Evolutionary conservation across 2,113 vertebrate genomes (phyloP).

Genomic region (Porphyrio hochstetteri): DNA sequence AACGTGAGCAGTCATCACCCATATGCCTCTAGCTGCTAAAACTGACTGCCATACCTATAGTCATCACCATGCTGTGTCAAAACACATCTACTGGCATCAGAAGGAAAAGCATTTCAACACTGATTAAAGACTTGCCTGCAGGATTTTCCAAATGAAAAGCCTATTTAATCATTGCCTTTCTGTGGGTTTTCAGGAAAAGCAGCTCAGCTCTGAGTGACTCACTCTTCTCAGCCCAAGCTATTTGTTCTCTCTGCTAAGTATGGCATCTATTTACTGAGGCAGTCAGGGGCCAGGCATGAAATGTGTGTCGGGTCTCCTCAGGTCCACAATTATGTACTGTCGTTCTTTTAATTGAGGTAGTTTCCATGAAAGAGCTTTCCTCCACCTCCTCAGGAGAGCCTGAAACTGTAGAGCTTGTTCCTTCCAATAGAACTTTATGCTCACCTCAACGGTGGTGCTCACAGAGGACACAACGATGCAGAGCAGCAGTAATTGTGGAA

Average conservation of each 20-base stretch:
- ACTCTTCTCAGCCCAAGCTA: neutral
- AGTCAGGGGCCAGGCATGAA: neutral
- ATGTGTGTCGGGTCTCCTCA: slow-evolving; percentile 30
- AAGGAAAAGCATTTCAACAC: neutral
- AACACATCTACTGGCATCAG: slow-evolving; percentile 11
- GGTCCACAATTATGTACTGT: neutral
- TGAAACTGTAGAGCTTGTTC: neutral
- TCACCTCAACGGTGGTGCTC: neutral
- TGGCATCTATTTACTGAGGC: neutral
- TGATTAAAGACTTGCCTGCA: neutral
- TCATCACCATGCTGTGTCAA: neutral
- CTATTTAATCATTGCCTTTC: slow-evolving; percentile 12
- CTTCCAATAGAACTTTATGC: neutral
- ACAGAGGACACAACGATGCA: neutral
- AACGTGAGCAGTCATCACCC: neutral
- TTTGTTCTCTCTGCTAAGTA: slow-evolving; percentile 18
- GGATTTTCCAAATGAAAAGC: slow-evolving; percentile 28
- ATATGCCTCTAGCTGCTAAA: neutral
- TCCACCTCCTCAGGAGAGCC: neutral
- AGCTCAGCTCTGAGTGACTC: neutral
- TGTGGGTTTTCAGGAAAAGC: slow-evolving; percentile 3
- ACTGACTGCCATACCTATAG: neutral
- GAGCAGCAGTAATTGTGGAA: slow-evolving; percentile 2
- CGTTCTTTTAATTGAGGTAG: neutral
- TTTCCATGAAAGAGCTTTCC: neutral